Evolutionary conservation across 2,113 vertebrate species (phyloP), one percentile per base, ranked within the genome.

Genomic region (Hippolais icterina): DNA sequence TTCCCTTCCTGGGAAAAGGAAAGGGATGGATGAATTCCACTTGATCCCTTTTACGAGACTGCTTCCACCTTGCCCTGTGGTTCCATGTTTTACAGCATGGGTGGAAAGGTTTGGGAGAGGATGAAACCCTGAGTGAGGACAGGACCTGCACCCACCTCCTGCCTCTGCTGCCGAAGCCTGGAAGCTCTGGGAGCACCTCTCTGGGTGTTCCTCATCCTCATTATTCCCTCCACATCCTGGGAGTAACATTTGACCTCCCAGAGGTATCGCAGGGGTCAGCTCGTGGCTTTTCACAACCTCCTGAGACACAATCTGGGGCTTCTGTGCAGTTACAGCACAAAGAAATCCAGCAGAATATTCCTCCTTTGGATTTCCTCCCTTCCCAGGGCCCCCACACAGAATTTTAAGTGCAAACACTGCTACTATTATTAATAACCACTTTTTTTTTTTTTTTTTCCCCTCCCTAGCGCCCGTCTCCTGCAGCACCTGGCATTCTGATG

Each of bases 401-500:
- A 20, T 80, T 92, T 53, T 35, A 72, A 70, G 49, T 28, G 42
- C 46, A 69, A 89, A 82, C 24, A 56, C n/a, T 23, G 64, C 61
- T 25, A 56, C 47, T 31, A 24, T 52, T 71, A 84, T 42, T 71
- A 90, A 90, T 78, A 79, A 86, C 57, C 25, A 5, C 2, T 22
- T 44, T 50, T 50, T 42, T 37, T 17, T n/a, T n/a, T n/a, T n/a
- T n/a, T 12, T 11, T 60, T 35, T 35, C 19, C 54, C 19, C 20
- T 13, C 46, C 6, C 9, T 65, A n/a, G n/a, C n/a, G n/a, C n/a
- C 57, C 24, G 11, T 59, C 52, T 57, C 54, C 59, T 50, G 61
- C n/a, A 70, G 83, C 95, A 91, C 70, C 95, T 31, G 70, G 68
- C 93, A 92, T 93, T 96, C 90, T 96, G 92, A 92, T 94, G 3